Conservation (phyloP, 2,888 invertebrate species). For the Pteria penguin region DNA sequence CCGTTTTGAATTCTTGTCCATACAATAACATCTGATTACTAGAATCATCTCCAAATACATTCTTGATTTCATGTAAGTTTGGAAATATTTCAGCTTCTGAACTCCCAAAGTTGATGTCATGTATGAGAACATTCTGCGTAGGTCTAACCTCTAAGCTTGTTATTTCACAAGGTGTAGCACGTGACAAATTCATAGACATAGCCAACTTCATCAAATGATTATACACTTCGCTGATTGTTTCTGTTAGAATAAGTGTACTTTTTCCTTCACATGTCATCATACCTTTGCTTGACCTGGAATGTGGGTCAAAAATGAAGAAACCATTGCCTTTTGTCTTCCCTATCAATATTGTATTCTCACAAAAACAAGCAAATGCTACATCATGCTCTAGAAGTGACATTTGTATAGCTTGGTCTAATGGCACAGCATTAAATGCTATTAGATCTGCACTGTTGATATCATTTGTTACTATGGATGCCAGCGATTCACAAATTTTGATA, state of each 20-base stretch:
- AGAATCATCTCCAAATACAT: too few relatives aligned
- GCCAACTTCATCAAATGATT: constrained; percentile 10
- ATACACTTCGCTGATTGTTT: background rate
- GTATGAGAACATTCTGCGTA: background rate
- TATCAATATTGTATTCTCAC: constrained; percentile 8
- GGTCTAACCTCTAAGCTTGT: background rate
- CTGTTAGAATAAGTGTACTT: background rate
- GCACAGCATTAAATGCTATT: background rate
- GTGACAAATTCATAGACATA: background rate
- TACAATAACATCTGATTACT: too few relatives aligned
- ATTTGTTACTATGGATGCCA: background rate
- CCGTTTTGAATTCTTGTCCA: too few relatives aligned
- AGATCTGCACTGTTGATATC: background rate
- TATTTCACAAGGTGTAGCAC: background rate
- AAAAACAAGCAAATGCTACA: constrained; percentile 7
- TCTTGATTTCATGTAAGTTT: too few relatives aligned
- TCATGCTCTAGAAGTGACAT: background rate
- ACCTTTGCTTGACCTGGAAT: constrained; percentile 2
- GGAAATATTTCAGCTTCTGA: too few relatives aligned
- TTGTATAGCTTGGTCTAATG: constrained; percentile 3
- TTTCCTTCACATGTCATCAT: background rate
- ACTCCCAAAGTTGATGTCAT: background rate
- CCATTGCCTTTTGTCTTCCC: background rate
- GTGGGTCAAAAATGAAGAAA: constrained; percentile 13
- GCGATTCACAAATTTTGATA: background rate